These are phyloP conservation scores for Tuta absoluta DNA, from an alignment of 2,888 invertebrate genomes.

Conservation along the genomic window DNA sequence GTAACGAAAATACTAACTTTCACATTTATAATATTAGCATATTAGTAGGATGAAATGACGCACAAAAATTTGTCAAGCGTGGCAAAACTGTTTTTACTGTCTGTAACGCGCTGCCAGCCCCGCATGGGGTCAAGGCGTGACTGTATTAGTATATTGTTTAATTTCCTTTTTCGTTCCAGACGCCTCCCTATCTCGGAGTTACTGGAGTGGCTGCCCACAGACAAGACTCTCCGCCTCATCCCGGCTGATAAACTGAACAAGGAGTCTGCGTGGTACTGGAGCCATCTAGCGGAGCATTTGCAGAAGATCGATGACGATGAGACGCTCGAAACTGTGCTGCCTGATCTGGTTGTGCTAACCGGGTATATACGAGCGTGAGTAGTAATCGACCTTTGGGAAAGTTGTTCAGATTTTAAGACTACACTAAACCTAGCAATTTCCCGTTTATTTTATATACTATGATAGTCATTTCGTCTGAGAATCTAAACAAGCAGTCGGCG, in stretches of 20 bases:
- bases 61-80: no score
- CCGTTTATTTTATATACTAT: no score
- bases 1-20: no score
- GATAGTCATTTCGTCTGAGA: slow-evolving; percentile 73
- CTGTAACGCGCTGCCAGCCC: no score
- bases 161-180: slow-evolving; percentile 41
- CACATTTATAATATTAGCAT: no score
- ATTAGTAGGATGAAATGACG: no score
- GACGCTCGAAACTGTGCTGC: slow-evolving; percentile 83
- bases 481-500: slow-evolving; percentile 72
- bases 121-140: no score
- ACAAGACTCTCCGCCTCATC: slow-evolving; percentile 64
- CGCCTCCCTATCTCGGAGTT: slow-evolving; percentile 73
- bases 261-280: slow-evolving; percentile 78
- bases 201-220: slow-evolving; percentile 76
- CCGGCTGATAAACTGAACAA: slow-evolving; percentile 73
- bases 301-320: slow-evolving; percentile 77
- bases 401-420: no score
- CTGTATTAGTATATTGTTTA: not conserved
- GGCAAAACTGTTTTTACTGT: no score
- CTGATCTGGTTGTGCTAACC: slow-evolving; percentile 87
- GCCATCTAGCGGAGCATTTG: slow-evolving; percentile 72
- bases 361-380: slow-evolving; percentile 86
- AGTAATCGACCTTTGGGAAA: not conserved
- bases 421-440: no score